phyloP scores from a whole-genome alignment of 2,113 vertebrate genomes.

The Rafetus swinhoei region DNA sequence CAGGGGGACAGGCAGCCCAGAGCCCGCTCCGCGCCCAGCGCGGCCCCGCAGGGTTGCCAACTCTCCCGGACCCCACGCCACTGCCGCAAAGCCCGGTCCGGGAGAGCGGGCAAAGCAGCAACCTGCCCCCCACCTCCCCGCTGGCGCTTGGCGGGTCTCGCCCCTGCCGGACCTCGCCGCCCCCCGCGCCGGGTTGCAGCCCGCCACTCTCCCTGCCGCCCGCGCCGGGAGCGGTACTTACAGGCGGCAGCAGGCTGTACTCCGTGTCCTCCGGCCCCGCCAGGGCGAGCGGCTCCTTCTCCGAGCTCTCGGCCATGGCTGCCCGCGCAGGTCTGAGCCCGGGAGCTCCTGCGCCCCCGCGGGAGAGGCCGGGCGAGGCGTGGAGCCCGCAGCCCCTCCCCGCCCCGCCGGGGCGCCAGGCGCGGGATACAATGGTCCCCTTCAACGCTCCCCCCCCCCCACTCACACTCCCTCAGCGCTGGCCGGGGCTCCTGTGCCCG shows the following conservation, averaged over 20 bases:
- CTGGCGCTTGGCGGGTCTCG: too few relatives aligned
- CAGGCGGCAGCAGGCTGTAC: conserved; percentile 79
- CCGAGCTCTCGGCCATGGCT: conserved; percentile 80
- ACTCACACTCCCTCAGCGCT: too few relatives aligned
- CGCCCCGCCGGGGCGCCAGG: background rate
- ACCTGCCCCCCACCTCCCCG: accelerated
- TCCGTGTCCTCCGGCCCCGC: conserved; percentile 82
- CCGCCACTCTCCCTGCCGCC: too few relatives aligned
- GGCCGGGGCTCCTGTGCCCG: too few relatives aligned
- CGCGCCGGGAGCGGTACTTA: conserved; percentile 73
- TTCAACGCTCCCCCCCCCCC: background rate
- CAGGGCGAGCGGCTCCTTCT: conserved; percentile 82
- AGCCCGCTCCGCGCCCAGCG: too few relatives aligned
- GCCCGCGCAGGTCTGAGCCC: background rate
- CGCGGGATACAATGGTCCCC: background rate
- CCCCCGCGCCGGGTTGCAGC: too few relatives aligned
- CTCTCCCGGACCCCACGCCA: too few relatives aligned
- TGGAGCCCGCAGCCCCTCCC: background rate
- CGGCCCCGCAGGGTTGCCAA: too few relatives aligned
- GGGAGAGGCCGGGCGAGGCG: background rate
- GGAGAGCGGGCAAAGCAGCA: too few relatives aligned
- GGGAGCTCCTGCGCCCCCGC: conserved; percentile 23
- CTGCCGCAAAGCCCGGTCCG: too few relatives aligned
- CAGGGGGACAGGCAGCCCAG: background rate
- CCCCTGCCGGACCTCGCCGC: background rate